Base-by-base conservation (phyloP, 1,140 invertebrate genomes). In the Drosophila tsacasi region DNA sequence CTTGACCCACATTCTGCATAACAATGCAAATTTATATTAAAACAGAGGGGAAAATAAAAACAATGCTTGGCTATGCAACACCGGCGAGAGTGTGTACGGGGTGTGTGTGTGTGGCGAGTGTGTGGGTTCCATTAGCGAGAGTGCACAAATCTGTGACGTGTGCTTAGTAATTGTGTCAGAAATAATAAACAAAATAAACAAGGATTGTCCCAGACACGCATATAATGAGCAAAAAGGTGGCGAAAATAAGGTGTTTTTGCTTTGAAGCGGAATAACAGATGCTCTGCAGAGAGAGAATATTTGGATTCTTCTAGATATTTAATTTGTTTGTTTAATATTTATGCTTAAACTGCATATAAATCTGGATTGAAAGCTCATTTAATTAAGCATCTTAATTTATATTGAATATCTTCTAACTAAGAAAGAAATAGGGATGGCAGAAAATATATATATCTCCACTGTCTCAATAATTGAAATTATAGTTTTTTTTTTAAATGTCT, bases 161-260 rank as follows among this genome's bases (percentile, higher is more conserved):
- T 74, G 68, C 72, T 85, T 78, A 91, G 90, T 83, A 82, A 87
- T 89, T 83, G 81, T 91, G 89, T 89, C 81, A 84, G 72, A 74
- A 77, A 73, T 66, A 73, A 76, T 67, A 57, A 79, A 63, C 77
- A 72, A 73, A 73, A 76, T 67, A 57, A 79, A 63, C 77, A 68
- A 73, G 58, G 44, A 50, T n/a, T 35, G 58, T 61, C 54, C 30
- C 69, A 58, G 61, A 80, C 80, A 77, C 79, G 71, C 65, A 66
- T 60, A 76, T 83, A 83, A 87, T 87, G 83, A 83, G 82, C 74
- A 64, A 42, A 49, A 67, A 67, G 35, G 40, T 55, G 27, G 25
- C 27, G 15, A 17, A 37, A 66, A 39, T 15, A 42, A 54, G 42
- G 19, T 37, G 54, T 23, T 55, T 68, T 57, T 44, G 23, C 19